Conservation (phyloP, 2,797 vertebrate species). For the Gymnoscopelus microlampas region DNA sequence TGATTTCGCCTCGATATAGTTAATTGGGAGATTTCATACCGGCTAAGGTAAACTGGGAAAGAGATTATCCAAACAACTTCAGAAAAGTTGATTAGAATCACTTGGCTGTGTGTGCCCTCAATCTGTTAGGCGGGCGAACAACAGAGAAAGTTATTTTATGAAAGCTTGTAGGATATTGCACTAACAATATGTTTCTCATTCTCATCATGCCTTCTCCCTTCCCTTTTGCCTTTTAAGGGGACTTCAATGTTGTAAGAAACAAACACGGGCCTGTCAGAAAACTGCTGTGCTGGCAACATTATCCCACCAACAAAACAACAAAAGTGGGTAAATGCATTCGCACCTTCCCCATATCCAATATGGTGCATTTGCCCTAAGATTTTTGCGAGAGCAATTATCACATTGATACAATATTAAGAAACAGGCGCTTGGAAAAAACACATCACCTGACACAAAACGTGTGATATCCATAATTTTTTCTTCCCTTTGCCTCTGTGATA, state of each 20-base stretch:
- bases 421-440: slow-evolving; percentile 32
- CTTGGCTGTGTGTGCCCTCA: slow-evolving; percentile 31
- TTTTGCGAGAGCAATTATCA: slow-evolving; percentile 78
- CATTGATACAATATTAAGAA: slow-evolving; percentile 56
- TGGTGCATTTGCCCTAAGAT: slow-evolving; percentile 63
- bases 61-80: slow-evolving; percentile 66
- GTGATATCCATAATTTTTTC: slow-evolving; percentile 68
- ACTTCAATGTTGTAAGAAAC: slow-evolving; percentile 29
- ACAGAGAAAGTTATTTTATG: slow-evolving; percentile 42
- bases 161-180: slow-evolving; percentile 35
- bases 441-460: slow-evolving; percentile 69
- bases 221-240: slow-evolving; percentile 17
- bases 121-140: slow-evolving; percentile 45
- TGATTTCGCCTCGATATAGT: slow-evolving; percentile 51
- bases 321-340: slow-evolving; percentile 54
- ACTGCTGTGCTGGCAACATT: slow-evolving; percentile 48
- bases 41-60: slow-evolving; percentile 64
- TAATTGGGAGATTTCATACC: slow-evolving; percentile 72
- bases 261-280: slow-evolving; percentile 50
- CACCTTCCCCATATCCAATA: slow-evolving; percentile 74
- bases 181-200: slow-evolving; percentile 52
- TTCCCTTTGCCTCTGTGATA: slow-evolving; percentile 57
- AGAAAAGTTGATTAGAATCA: slow-evolving; percentile 69
- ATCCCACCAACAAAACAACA: slow-evolving; percentile 23
- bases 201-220: slow-evolving; percentile 27